These are phyloP conservation scores for Carcharodon carcharias DNA, from an alignment of 2,797 vertebrate species.

Conservation along the genomic window DNA sequence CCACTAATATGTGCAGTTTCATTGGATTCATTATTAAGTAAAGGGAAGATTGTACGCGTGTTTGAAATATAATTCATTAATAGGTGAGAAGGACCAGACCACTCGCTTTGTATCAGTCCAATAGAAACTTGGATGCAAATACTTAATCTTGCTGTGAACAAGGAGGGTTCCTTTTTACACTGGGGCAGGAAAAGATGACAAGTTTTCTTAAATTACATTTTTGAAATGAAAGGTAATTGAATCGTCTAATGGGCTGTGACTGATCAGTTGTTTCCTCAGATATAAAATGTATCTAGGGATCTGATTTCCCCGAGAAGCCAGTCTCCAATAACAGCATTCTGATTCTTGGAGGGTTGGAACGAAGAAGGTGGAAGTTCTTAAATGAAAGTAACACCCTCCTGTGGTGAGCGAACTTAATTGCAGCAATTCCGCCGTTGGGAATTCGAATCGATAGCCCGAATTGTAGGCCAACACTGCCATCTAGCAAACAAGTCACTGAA, in stretches of 20 bases:
- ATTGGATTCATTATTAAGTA: neutral
- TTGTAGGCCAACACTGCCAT: slow-evolving; percentile 25
- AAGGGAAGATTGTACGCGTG: neutral
- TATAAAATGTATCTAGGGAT: neutral
- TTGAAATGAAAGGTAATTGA: slow-evolving; percentile 3
- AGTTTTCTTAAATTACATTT: neutral
- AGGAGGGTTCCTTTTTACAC: neutral
- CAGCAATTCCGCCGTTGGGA: too few species aligned
- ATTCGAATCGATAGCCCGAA: neutral
- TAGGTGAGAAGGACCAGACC: neutral
- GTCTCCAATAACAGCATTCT: neutral
- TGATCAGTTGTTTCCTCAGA: neutral
- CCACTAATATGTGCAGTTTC: neutral
- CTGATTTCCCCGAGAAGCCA: neutral
- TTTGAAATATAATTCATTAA: neutral
- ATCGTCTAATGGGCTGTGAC: neutral
- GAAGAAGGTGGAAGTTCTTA: neutral
- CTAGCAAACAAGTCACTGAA: neutral
- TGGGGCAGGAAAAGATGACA: neutral
- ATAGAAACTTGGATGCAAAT: neutral
- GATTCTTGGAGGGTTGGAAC: neutral
- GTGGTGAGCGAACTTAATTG: neutral
- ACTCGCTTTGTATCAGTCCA: neutral
- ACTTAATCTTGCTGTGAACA: neutral
- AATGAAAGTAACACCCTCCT: neutral